Conservation (phyloP, 2,888 invertebrate genomes). For the Metallyticus violacea region DNA sequence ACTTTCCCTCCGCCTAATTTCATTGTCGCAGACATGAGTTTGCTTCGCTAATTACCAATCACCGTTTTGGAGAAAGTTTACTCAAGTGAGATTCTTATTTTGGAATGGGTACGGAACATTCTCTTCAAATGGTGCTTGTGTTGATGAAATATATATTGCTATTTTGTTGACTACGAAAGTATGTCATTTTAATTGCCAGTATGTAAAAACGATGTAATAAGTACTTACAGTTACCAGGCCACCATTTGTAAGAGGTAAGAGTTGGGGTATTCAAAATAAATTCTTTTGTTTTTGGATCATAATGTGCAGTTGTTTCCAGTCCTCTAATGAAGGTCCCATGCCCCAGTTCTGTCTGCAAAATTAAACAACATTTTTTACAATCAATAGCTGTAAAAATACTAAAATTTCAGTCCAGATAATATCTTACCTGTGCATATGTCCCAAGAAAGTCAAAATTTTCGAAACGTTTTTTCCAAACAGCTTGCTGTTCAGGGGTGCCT, state of each 20-base stretch:
- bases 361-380: neutral
- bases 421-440: conserved; percentile 81
- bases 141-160: too few species aligned
- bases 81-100: too few species aligned
- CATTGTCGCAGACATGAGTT: too few species aligned
- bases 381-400: neutral
- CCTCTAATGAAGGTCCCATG: conserved; percentile 93
- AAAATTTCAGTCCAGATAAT: too few species aligned
- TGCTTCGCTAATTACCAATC: too few species aligned
- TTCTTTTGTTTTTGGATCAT: conserved; percentile 76
- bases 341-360: conserved; percentile 81
- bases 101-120: too few species aligned
- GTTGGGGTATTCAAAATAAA: conserved; percentile 87
- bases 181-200: too few species aligned
- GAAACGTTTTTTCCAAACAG: conserved; percentile 80
- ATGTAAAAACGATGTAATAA: too few species aligned
- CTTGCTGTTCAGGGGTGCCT: conserved; percentile 83
- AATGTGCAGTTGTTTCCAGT: conserved; percentile 90
- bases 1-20: too few species aligned
- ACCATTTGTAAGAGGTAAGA: conserved; percentile 90
- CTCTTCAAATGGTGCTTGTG: too few species aligned
- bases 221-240: conserved; percentile 89
- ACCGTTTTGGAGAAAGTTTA: too few species aligned
- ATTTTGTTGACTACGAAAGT: too few species aligned
- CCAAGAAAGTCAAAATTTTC: conserved; percentile 84